Evolutionary conservation across 2,888 invertebrate genomes (phyloP), one percentile per base, ranked within the genome.

Genomic region (Lasioglossum lativentre): DNA sequence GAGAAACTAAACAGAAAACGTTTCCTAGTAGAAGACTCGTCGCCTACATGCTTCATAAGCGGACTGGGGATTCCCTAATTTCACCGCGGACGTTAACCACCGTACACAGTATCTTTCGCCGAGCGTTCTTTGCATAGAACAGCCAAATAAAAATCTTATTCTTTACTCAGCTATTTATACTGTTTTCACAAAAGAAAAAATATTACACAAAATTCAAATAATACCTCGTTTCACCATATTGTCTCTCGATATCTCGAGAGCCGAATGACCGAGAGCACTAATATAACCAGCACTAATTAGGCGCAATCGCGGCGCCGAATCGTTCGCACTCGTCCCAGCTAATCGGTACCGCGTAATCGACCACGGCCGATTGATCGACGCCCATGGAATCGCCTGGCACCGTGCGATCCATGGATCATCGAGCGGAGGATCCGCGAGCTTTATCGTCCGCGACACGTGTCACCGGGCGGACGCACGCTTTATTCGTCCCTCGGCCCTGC

Each of bases 331-430:
- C 47, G 47, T 19, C 19, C 2, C 23, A 8, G 75, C 72, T 84
- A 85, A 85, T 85, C 85, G 74, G 47, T 70, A 70, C 76, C 76
- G 84, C 45, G 59, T 68, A 81, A 83, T 83, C 83, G 75, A 52
- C 19, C 45, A 52, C 8, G 63, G 71, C 34, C 63, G n/a, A 10
- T 47, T n/a, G 79, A 83, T 83, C 75, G 76, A 84, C 85, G 85
- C 85, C 85, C 85, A 85, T 85, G 84, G 73, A 74, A 84, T 84
- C 80, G 84, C 86, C 85, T 86, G 86, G 86, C 75, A 86, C 82
- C 82, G 86, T 70, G 34, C 82, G 82, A 76, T 68, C 73, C 59
- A 45, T 72, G 83, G 70, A 40, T 30, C 66, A 23, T 42, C 70
- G 56, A 23, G 42, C 47, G 52, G 63, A 75, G 72, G 72, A 79